These are phyloP conservation scores for Caradrina kadenii DNA, from an alignment of 2,888 invertebrate species.

Conservation along the genomic window DNA sequence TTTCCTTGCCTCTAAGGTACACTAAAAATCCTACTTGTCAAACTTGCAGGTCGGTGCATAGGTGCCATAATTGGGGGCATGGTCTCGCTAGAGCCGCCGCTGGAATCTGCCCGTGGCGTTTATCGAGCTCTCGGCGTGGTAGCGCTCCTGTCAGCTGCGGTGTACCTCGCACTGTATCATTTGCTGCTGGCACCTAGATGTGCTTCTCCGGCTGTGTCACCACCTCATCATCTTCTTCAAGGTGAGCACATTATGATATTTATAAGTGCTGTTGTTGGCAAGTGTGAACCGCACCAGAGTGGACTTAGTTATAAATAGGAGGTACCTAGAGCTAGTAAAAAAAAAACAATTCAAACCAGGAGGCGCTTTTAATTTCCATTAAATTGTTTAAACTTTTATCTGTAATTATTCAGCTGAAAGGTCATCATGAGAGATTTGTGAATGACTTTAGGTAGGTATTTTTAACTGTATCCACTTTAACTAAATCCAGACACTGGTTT, in stretches of 20 bases:
- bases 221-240: conserved; percentile 92
- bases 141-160: conserved; percentile 91
- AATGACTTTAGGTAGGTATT: too few species aligned
- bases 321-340: background rate
- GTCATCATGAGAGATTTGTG: too few species aligned
- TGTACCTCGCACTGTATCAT: conserved; percentile 94
- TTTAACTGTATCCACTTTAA: too few species aligned
- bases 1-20: background rate
- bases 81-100: conserved; percentile 84
- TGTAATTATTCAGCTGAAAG: too few species aligned
- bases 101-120: conserved; percentile 85
- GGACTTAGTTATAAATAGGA: background rate
- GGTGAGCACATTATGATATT: conserved; percentile 79
- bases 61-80: conserved; percentile 92
- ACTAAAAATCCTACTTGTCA: background rate
- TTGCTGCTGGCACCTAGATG: conserved; percentile 94
- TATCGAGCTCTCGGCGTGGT: conserved; percentile 92
- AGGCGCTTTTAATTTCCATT: background rate
- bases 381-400: background rate
- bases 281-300: conserved; percentile 7
- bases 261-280: background rate
- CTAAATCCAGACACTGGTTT: background rate
- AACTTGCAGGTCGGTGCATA: conserved; percentile 92
- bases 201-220: conserved; percentile 92
- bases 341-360: too few species aligned